These are phyloP conservation scores for Octomys mimax DNA, from an alignment of 2,797 vertebrate genomes.

Conservation along the genomic window DNA sequence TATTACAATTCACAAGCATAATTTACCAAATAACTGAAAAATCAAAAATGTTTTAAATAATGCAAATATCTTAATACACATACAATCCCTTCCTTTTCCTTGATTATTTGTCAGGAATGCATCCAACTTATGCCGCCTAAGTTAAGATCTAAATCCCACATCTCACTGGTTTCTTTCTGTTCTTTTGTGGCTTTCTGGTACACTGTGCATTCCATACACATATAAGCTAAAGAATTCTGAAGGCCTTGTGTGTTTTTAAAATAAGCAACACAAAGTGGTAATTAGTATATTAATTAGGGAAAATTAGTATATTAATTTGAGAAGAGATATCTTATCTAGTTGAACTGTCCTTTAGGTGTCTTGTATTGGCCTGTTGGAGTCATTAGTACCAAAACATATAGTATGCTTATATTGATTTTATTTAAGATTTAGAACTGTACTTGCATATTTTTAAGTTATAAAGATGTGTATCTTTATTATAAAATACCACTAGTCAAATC, in stretches of 20 bases:
- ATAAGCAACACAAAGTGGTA: neutral
- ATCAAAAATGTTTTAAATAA: conserved; percentile 39
- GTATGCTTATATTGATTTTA: neutral
- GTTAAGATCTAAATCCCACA: neutral
- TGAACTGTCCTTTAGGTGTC: neutral
- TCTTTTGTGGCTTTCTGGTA: conserved; percentile 8
- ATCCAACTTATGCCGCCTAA: neutral
- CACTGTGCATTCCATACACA: neutral
- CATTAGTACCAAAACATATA: neutral
- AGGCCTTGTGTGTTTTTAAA: neutral
- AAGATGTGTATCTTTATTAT: neutral
- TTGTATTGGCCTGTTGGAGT: neutral
- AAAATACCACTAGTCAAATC: neutral
- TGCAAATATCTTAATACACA: neutral
- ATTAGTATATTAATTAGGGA: no score
- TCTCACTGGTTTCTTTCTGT: neutral
- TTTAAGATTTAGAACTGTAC: neutral
- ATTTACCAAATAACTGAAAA: neutral
- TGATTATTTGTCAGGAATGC: conserved; percentile 16
- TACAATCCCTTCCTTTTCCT: conserved; percentile 9
- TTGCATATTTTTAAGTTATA: neutral
- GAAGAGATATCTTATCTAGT: neutral
- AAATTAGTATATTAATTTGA: neutral
- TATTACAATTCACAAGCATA: conserved; percentile 6
- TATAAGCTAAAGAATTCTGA: neutral